Percentiles rank a stretch among this genome's conserved stretches.
Evolutionary conservation across 2,113 vertebrate species (phyloP).

Genomic region (Oenanthe oenanthe): DNA sequence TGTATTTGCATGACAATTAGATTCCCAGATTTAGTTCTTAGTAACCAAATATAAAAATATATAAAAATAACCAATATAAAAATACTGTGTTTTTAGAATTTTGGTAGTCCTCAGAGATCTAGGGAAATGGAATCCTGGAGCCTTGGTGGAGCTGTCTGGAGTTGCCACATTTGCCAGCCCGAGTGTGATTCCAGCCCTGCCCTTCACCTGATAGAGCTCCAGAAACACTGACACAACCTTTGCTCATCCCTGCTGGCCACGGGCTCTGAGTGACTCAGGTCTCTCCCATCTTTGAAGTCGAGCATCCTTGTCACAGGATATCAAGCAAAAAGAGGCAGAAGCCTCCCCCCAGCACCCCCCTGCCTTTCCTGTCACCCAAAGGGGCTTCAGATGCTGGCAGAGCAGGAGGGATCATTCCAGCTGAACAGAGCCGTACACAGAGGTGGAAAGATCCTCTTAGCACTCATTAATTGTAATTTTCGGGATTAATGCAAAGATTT

Average conservation of each 20-base stretch:
- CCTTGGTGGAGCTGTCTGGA: neutral
- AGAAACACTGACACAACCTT: neutral
- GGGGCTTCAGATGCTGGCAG: neutral
- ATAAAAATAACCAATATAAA: neutral
- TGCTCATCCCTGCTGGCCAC: neutral
- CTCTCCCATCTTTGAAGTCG: neutral
- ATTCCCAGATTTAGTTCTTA: neutral
- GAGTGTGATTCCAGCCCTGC: neutral
- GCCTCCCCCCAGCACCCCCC: neutral
- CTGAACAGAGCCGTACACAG: constrained; percentile 1
- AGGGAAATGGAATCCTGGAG: neutral
- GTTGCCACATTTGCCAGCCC: neutral
- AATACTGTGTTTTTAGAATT: neutral
- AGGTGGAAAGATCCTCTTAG: constrained; percentile 65
- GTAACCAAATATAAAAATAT: no score
- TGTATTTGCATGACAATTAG: neutral
- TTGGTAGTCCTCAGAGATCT: neutral
- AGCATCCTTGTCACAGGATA: neutral
- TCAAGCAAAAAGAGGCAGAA: neutral
- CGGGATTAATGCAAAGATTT: constrained; percentile 66
- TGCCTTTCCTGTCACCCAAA: neutral
- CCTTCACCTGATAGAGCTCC: neutral
- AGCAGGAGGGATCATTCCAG: constrained; percentile 26
- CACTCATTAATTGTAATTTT: constrained; percentile 66
- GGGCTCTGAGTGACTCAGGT: neutral